Evolutionary conservation across 2,888 invertebrate genomes (phyloP), one percentile per base, ranked within the genome.

Genomic region (Scaptomyza caliginosa): DNA sequence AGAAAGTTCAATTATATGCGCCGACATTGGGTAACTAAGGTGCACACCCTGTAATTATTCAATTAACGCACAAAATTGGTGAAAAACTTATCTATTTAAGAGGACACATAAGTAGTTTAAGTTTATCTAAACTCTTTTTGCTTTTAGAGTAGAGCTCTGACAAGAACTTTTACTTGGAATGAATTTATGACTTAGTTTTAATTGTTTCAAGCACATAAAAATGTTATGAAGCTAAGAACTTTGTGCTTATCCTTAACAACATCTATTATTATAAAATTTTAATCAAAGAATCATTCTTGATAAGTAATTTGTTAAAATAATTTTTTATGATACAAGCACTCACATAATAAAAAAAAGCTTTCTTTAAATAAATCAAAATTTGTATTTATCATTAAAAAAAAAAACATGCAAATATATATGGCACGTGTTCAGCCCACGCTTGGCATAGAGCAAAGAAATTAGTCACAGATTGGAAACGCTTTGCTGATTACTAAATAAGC

Each of bases 341-440:
- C 32, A 32, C 32, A n/a, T 5, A 13, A n/a, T 5, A 13, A 8
- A 7, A 34, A 34, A 34, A 34, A 34, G 32, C n/a, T 34, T 34
- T 34, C 16, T 36, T 17, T 13, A 17, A 36, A 36, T 36, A 19
- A 36, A 36, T 5, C 13, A 19, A n/a, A 13, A 13, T 32, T 6
- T 13, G 6, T 32, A 30, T 30, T n/a, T 26, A 39, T 66, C 58
- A 59, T 66, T 45, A 46, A 49, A 67, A 59, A 42, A n/a, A n/a
- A n/a, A n/a, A n/a, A n/a, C n/a, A n/a, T 16, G 19, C n/a, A 2
- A 28, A 24, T 21, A 2, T 19, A 8, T 11, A n/a, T 54, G 62
- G 30, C 67, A 67, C 67, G 68, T 74, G 72, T 51, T 1, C 56
- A 19, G 13, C 66, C 59, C 59, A 71, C 66, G 66, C 36, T 21